Conservation (phyloP, 2,888 invertebrate genomes). For the Apocheima hispidaria region DNA sequence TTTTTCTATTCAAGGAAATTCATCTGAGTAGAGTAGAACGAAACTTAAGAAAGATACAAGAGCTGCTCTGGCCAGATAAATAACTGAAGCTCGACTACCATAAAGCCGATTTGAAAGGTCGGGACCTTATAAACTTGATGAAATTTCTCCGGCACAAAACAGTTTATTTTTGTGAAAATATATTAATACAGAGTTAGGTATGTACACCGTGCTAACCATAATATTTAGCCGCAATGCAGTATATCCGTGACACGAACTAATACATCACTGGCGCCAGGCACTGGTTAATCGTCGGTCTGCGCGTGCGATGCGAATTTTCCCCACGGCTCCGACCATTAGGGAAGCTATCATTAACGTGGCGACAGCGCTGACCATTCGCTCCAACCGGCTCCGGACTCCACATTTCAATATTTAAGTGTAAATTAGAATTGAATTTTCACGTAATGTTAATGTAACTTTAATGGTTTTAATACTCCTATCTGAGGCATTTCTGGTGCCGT, state of each 20-base stretch:
- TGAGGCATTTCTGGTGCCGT: constrained; percentile 23
- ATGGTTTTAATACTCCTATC: constrained; percentile 7
- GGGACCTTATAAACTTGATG: constrained; percentile 16
- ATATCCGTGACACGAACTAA: constrained; percentile 77
- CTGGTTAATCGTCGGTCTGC: constrained; percentile 74
- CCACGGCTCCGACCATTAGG: constrained; percentile 71
- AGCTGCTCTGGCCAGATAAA: constrained; percentile 7
- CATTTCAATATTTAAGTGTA: constrained; percentile 56
- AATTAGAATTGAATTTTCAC: constrained; percentile 61
- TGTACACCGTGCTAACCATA: constrained; percentile 28
- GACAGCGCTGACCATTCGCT: constrained; percentile 73
- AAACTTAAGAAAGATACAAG: constrained; percentile 4
- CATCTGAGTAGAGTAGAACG: not conserved
- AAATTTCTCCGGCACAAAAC: constrained; percentile 9
- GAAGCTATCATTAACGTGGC: constrained; percentile 81
- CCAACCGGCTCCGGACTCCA: constrained; percentile 60
- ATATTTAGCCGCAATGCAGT: constrained; percentile 44
- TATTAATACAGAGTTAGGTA: constrained; percentile 10
- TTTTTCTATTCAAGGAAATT: not conserved
- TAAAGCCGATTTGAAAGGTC: constrained; percentile 18
- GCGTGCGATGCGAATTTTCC: constrained; percentile 79
- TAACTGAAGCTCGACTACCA: constrained; percentile 16
- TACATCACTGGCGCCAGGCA: constrained; percentile 77
- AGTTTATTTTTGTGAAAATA: constrained; percentile 15
- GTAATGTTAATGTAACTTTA: constrained; percentile 48